Conservation (phyloP, 2,113 vertebrate species). For the Sinosuthora webbiana region DNA sequence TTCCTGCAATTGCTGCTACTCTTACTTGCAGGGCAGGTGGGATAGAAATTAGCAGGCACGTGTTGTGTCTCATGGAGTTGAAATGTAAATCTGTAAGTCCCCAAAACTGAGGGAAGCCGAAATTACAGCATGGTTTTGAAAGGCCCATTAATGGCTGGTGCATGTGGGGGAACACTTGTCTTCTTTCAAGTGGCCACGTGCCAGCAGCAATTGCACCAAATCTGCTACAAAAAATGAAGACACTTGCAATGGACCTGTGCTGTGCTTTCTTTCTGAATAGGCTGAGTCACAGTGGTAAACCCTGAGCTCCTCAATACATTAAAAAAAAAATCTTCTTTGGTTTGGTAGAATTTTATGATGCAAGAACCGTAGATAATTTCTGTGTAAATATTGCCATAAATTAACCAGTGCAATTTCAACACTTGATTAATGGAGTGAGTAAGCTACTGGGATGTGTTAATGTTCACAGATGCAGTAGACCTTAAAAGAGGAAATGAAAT, state of each 20-base stretch:
- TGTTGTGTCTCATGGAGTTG: not conserved
- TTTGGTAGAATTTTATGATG: not conserved
- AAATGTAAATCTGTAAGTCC: not conserved
- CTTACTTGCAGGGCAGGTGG: not conserved
- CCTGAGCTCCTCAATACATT: not conserved
- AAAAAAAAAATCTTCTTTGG: not conserved
- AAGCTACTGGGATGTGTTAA: not conserved
- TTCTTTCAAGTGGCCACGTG: accelerated
- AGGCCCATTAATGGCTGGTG: not conserved
- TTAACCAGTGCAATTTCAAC: not conserved
- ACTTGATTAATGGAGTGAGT: conserved; percentile 28
- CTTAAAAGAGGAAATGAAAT: not conserved
- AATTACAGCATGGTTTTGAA: not conserved
- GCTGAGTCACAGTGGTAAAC: not conserved
- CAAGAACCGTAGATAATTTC: not conserved
- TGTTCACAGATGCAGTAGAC: not conserved
- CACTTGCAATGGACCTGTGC: not conserved
- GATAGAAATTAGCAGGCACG: not conserved
- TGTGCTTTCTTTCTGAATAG: not conserved
- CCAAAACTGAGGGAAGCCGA: not conserved
- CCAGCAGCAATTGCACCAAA: not conserved
- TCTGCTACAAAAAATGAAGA: not conserved
- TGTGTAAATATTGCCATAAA: conserved; percentile 32
- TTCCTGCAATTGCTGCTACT: not conserved
- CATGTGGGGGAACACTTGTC: accelerated